Conservation (phyloP, 2,797 vertebrate species). For the Pseudochirops cupreus region DNA sequence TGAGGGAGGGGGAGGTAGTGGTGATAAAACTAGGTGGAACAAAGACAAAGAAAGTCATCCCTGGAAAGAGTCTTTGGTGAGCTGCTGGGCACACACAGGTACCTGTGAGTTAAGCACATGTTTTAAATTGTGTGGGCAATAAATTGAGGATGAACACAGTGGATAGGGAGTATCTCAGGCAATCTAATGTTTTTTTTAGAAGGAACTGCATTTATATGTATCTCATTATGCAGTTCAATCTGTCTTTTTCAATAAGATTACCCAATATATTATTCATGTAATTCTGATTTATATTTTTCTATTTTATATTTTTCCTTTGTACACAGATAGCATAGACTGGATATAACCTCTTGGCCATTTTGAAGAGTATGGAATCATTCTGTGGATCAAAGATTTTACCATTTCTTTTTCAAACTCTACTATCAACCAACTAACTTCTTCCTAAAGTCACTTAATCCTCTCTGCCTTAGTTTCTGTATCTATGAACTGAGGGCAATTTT, state of each 20-base stretch:
- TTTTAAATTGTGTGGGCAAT: conserved; percentile 34
- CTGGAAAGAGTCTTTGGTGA: conserved; percentile 43
- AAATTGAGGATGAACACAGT: conserved; percentile 28
- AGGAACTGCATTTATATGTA: conserved; percentile 36
- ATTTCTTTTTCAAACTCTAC: conserved; percentile 47
- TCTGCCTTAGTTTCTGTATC: background rate
- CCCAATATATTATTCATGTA: conserved; percentile 5
- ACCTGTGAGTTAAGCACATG: conserved; percentile 20
- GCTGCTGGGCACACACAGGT: conserved; percentile 28
- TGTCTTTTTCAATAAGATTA: conserved; percentile 44
- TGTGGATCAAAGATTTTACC: conserved; percentile 38
- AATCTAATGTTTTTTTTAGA: conserved; percentile 47
- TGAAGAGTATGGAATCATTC: conserved; percentile 16
- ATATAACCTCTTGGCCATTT: conserved; percentile 49
- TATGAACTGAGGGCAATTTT: conserved; percentile 23
- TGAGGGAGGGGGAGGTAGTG: background rate
- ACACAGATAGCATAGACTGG: conserved; percentile 52
- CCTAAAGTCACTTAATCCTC: conserved; percentile 32
- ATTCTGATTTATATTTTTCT: conserved; percentile 44
- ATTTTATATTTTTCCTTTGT: conserved; percentile 25
- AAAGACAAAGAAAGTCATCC: conserved; percentile 49
- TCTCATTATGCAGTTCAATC: conserved; percentile 44
- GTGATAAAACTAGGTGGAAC: conserved; percentile 23
- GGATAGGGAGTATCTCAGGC: conserved; percentile 21
- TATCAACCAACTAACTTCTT: conserved; percentile 4